phyloP scores from a whole-genome alignment of 2,888 invertebrate species.

The Andrena bucephala region DNA sequence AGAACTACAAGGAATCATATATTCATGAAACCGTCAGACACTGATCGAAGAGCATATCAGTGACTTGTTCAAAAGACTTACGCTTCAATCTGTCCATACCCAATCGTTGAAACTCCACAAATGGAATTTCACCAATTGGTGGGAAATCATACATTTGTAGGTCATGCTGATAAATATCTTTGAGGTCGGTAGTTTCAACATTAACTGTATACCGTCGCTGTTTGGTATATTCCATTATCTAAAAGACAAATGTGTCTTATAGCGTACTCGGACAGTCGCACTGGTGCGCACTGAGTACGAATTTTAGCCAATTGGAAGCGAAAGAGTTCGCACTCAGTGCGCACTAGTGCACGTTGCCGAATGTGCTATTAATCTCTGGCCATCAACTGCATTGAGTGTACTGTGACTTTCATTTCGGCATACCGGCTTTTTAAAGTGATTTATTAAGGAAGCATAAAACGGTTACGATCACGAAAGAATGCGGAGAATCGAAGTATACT shows the following conservation, averaged over 20 bases:
- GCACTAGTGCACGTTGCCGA: no score
- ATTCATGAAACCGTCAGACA: not conserved
- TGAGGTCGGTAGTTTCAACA: slow-evolving; percentile 74
- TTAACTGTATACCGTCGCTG: slow-evolving; percentile 51
- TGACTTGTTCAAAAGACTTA: slow-evolving; percentile 36
- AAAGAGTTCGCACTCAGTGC: no score
- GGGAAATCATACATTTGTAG: slow-evolving; percentile 92
- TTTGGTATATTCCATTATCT: slow-evolving; percentile 62
- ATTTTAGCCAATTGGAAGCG: no score
- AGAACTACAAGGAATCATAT: slow-evolving; percentile 43
- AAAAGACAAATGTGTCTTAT: not conserved
- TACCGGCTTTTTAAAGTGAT: not conserved
- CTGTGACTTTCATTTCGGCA: not conserved
- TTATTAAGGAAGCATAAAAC: not conserved
- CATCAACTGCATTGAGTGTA: not conserved
- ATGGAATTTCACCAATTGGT: slow-evolving; percentile 90
- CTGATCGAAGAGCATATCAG: not conserved
- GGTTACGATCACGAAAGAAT: not conserved
- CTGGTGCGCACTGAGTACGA: no score
- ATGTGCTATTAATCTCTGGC: not conserved
- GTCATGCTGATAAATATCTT: slow-evolving; percentile 90
- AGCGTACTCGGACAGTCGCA: no score
- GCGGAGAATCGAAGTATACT: not conserved
- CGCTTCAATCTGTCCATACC: slow-evolving; percentile 88
- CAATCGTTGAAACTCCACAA: slow-evolving; percentile 95